Evolutionary conservation across 1,140 invertebrate species (phyloP).

Genomic region (Branchinecta lynchi): DNA sequence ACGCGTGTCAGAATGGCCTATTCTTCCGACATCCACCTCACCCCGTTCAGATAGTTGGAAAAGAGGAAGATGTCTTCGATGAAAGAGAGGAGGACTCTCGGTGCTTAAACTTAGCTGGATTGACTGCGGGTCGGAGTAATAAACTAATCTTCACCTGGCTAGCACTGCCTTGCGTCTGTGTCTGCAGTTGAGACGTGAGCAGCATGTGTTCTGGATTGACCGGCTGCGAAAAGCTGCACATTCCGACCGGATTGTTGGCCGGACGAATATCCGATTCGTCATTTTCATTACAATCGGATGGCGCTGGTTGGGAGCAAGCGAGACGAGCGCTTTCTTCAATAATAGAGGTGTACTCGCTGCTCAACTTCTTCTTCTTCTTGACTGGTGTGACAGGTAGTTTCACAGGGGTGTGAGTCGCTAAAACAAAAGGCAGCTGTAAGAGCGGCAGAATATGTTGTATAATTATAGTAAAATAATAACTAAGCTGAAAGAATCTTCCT

Average conservation of each 20-base stretch:
- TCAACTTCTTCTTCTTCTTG: neutral
- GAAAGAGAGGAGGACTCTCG: too few species aligned
- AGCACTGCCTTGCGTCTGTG: slow-evolving; percentile 38
- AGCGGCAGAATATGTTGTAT: too few species aligned
- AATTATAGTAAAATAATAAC: too few species aligned
- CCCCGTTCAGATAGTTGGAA: too few species aligned
- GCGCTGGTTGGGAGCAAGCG: slow-evolving; percentile 33
- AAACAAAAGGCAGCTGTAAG: too few species aligned
- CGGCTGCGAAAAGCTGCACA: slow-evolving; percentile 72
- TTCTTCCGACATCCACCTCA: too few species aligned
- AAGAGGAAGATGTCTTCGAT: too few species aligned
- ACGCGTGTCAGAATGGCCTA: too few species aligned
- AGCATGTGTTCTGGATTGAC: slow-evolving; percentile 64
- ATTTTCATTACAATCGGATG: slow-evolving; percentile 19
- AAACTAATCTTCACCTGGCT: slow-evolving; percentile 30
- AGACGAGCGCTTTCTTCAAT: slow-evolving; percentile 25
- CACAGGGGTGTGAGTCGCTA: neutral
- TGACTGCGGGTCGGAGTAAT: neutral
- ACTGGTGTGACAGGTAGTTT: neutral
- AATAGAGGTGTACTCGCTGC: slow-evolving; percentile 3
- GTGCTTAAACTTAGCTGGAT: too few species aligned
- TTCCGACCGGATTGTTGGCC: slow-evolving; percentile 19
- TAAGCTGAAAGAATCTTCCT: too few species aligned
- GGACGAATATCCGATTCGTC: slow-evolving; percentile 16
- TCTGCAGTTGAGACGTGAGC: slow-evolving; percentile 52